phyloP scores from a whole-genome alignment of 2,888 invertebrate species.

The Lasioglossum calceatum region DNA sequence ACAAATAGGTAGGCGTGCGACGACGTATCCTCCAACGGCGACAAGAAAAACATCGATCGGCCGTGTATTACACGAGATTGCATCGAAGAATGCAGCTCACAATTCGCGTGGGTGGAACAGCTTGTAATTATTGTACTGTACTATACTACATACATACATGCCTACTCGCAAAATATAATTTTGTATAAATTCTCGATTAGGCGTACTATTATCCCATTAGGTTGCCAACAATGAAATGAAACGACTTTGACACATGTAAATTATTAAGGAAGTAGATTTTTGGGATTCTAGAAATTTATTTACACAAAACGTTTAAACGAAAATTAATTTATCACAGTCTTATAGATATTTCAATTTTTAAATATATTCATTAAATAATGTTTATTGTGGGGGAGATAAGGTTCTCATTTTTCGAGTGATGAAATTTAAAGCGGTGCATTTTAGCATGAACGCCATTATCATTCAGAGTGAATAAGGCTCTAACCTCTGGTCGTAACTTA shows the following conservation, averaged over 20 bases:
- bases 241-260: neutral
- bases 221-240: neutral
- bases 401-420: neutral
- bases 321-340: neutral
- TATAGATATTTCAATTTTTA: too few species aligned
- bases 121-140: neutral
- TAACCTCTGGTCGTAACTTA: conserved; percentile 36
- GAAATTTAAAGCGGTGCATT: neutral
- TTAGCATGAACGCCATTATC: neutral
- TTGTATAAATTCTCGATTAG: neutral
- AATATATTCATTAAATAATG: too few species aligned
- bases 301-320: neutral
- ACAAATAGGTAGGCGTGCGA: conserved; percentile 5
- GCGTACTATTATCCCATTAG: neutral
- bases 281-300: too few species aligned
- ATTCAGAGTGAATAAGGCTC: conserved; percentile 11
- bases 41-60: conserved; percentile 9
- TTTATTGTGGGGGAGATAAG: too few species aligned
- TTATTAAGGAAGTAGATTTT: too few species aligned
- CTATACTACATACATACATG: too few species aligned
- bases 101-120: neutral
- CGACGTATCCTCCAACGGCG: neutral
- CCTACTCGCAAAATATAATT: neutral
- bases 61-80: conserved; percentile 1
- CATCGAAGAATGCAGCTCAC: conserved; percentile 6